Evolutionary conservation across 2,888 invertebrate genomes (phyloP).

Genomic region (Isoperla grammatica): DNA sequence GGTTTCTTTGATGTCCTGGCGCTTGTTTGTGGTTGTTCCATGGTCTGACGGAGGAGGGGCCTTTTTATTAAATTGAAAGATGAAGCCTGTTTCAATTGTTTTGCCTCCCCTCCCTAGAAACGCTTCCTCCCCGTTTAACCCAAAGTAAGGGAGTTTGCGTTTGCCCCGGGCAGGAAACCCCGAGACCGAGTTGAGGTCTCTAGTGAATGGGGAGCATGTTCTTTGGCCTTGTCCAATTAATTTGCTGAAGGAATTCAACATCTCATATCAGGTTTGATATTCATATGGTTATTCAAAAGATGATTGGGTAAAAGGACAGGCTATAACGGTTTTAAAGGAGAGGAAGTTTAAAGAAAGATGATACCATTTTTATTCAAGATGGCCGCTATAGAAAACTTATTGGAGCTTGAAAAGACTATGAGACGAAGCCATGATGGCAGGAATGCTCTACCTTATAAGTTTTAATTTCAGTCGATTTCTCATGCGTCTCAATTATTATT

Average conservation of each 20-base stretch:
- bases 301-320: slow-evolving; percentile 11
- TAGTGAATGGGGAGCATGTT: not conserved
- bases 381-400: slow-evolving; percentile 4
- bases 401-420: not conserved
- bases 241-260: not conserved
- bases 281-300: slow-evolving; percentile 6
- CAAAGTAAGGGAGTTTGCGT: not conserved
- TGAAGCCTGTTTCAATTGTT: slow-evolving; percentile 1
- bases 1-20: not conserved
- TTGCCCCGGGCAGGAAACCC: slow-evolving; percentile 2
- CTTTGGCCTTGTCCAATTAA: slow-evolving; percentile 4
- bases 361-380: not conserved
- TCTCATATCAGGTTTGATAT: slow-evolving; percentile 18
- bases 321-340: slow-evolving; percentile 4
- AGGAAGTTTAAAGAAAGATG: slow-evolving; percentile 12
- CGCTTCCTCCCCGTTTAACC: too few relatives aligned
- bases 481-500: slow-evolving; percentile 11
- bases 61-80: slow-evolving; percentile 4
- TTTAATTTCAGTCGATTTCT: not conserved
- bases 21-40: slow-evolving; percentile 10
- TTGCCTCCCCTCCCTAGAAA: not conserved
- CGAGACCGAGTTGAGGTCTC: not conserved
- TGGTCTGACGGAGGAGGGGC: slow-evolving; percentile 13
- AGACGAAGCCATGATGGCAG: not conserved
- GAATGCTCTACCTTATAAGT: slow-evolving; percentile 3